Conservation (phyloP, 1,140 invertebrate species). For the Pseudomyrmex sp. region DNA sequence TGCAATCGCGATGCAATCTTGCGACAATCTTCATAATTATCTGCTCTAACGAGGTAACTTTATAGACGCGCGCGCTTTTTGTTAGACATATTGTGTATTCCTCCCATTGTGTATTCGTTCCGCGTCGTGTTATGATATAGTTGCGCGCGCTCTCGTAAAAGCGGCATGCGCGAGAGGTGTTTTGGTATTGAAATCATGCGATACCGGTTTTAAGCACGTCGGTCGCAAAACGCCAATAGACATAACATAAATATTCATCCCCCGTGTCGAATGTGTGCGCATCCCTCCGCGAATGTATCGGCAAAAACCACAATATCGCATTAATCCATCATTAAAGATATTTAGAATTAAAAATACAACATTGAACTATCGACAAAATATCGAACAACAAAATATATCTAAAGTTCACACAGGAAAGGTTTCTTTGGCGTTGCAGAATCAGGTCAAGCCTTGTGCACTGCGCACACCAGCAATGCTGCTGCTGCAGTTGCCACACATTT, state of each 20-base stretch:
- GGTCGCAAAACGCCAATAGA: constrained; percentile 6
- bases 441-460: background rate
- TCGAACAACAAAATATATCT: background rate
- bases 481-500: no score
- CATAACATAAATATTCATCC: constrained; percentile 30
- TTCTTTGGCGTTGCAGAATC: background rate
- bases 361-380: background rate
- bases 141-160: constrained; percentile 9
- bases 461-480: background rate
- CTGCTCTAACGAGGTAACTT: background rate
- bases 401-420: background rate
- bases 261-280: background rate
- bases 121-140: background rate
- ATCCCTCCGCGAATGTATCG: background rate
- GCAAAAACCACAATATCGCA: constrained; percentile 16
- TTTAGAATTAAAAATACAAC: background rate
- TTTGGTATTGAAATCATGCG: background rate
- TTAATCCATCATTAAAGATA: constrained; percentile 13
- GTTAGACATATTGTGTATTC: constrained; percentile 1
- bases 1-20: background rate
- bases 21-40: background rate
- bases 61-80: constrained; percentile 7
- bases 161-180: background rate
- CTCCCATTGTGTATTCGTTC: constrained; percentile 1
- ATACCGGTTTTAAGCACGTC: background rate